phyloP scores from a whole-genome alignment of 2,113 vertebrate species.

The Tiliqua scincoides region DNA sequence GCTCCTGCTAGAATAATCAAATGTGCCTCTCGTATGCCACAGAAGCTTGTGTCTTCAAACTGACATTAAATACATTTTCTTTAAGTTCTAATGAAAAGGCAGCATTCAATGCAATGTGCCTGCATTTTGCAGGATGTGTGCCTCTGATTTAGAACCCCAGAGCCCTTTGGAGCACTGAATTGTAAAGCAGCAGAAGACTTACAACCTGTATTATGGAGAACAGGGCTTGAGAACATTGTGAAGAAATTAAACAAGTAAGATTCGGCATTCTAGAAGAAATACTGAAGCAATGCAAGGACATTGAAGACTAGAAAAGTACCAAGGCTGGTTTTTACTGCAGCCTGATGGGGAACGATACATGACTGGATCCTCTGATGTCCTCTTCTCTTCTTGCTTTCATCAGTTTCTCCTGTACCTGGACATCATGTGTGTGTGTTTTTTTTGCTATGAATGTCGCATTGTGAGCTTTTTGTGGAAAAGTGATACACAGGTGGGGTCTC shows the following conservation, averaged over 20 bases:
- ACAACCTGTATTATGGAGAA: background rate
- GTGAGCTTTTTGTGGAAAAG: no score
- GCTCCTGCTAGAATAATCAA: background rate
- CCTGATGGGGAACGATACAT: background rate
- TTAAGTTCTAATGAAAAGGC: background rate
- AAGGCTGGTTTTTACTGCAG: background rate
- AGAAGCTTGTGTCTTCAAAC: background rate
- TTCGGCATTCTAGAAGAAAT: background rate
- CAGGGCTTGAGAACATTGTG: background rate
- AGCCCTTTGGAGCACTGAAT: constrained; percentile 2
- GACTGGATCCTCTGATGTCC: background rate
- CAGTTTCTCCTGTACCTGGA: background rate
- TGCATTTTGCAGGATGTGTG: constrained; percentile 21
- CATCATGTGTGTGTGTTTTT: no score
- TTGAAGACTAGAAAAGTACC: background rate
- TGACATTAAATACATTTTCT: background rate
- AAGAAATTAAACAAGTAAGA: background rate
- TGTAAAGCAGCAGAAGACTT: background rate
- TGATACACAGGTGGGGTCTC: no score
- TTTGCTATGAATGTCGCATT: no score
- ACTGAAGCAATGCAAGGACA: background rate
- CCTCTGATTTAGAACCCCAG: background rate
- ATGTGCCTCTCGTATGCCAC: background rate
- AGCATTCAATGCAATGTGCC: constrained; percentile 19
- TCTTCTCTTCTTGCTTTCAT: background rate